Percentiles rank a stretch among this genome's conserved stretches.
phyloP scores from a whole-genome alignment of 1,140 invertebrate genomes.

The Marisa cornuarietis region DNA sequence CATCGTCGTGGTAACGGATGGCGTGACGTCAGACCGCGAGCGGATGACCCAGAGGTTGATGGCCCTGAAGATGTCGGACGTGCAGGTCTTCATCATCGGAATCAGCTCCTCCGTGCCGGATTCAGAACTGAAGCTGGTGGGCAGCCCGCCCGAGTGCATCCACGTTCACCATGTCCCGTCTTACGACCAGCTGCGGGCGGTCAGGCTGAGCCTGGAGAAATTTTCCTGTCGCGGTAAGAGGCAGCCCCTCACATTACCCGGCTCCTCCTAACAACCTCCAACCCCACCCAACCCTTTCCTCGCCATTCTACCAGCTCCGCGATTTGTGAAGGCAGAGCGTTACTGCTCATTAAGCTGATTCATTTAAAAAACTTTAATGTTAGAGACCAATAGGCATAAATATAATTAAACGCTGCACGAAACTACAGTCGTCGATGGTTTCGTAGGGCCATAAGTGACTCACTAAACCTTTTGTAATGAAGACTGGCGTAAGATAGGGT shows the following conservation, averaged over 20 bases:
- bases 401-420: too few relatives aligned
- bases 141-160: constrained; percentile 30
- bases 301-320: too few relatives aligned
- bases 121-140: constrained; percentile 23
- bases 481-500: too few relatives aligned
- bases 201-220: constrained; percentile 34
- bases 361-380: too few relatives aligned
- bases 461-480: too few relatives aligned
- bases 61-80: constrained; percentile 9
- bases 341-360: too few relatives aligned
- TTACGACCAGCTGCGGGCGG: constrained; percentile 25
- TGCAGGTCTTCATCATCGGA: constrained; percentile 19
- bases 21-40: constrained; percentile 1
- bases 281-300: too few relatives aligned
- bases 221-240: constrained; percentile 38
- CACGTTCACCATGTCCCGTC: constrained; percentile 31
- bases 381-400: too few relatives aligned
- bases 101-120: constrained; percentile 6
- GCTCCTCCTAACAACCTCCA: too few relatives aligned
- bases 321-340: too few relatives aligned
- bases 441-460: too few relatives aligned
- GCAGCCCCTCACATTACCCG: not conserved
- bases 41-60: not conserved
- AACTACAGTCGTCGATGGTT: too few relatives aligned
- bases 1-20: constrained; percentile 26